Conservation (phyloP, 1,140 invertebrate species). For the Neoseiulus cucumeris region DNA sequence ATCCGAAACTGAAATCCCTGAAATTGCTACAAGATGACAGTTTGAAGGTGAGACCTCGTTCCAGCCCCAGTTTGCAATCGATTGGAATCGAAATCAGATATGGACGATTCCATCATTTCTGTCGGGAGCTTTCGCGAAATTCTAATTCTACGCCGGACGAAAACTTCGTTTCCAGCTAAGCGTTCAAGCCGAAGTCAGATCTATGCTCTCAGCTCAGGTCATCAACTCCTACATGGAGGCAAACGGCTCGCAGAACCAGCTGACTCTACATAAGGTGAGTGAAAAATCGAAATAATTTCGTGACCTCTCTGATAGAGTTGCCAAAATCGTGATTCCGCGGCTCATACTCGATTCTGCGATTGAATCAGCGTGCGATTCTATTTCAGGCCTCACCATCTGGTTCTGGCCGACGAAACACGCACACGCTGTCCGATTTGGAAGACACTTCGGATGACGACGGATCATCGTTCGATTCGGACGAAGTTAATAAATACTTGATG, state of each 20-base stretch:
- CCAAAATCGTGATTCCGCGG: too few relatives aligned
- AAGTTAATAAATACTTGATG: neutral
- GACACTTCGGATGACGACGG: slow-evolving; percentile 6
- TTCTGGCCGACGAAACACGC: neutral
- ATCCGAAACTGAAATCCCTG: neutral
- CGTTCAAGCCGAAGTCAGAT: neutral
- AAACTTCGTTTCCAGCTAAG: neutral
- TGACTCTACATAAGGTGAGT: neutral
- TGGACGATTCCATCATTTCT: neutral
- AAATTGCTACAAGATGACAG: neutral
- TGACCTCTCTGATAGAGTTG: too few relatives aligned
- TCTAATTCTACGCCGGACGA: neutral
- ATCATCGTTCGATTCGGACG: neutral
- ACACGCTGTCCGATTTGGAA: neutral
- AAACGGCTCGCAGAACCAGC: neutral
- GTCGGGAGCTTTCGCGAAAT: neutral
- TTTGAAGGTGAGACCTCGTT: neutral
- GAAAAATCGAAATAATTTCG: too few relatives aligned
- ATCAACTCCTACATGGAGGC: slow-evolving; percentile 8
- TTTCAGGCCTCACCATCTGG: neutral
- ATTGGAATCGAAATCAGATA: too few relatives aligned
- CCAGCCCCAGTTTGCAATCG: neutral
- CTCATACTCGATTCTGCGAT: too few relatives aligned
- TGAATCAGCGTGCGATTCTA: too few relatives aligned
- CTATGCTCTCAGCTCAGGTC: neutral